phyloP scores from a whole-genome alignment of 2,797 vertebrate genomes.

The Yasuhikotakia modesta region DNA sequence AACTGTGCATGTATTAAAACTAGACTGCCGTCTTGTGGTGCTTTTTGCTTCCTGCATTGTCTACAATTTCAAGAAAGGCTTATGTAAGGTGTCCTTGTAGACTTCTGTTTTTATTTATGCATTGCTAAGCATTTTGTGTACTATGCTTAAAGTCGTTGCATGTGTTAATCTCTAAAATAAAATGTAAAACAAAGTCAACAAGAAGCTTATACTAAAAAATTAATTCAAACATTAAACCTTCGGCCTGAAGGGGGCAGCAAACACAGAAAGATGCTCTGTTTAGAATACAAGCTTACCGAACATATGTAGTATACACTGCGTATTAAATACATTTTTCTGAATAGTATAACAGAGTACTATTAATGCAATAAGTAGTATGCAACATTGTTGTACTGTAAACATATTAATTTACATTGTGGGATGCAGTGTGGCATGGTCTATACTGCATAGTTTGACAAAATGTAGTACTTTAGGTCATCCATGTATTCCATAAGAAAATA shows the following conservation, averaged over 20 bases:
- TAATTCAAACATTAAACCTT: not conserved
- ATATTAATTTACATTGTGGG: not conserved
- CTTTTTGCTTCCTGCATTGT: slow-evolving; percentile 8
- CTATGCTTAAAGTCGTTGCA: not conserved
- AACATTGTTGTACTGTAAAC: not conserved
- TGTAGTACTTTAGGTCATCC: no score
- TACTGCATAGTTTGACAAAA: not conserved
- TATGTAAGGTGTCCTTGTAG: no score
- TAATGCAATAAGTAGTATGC: not conserved
- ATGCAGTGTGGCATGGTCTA: not conserved
- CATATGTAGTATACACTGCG: not conserved
- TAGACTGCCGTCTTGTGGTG: slow-evolving; percentile 24
- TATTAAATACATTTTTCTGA: not conserved
- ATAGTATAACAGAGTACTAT: not conserved
- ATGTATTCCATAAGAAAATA: no score
- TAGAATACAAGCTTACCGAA: not conserved
- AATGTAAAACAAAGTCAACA: not conserved
- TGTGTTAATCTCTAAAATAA: not conserved
- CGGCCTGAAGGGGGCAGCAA: not conserved
- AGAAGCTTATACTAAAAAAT: not conserved
- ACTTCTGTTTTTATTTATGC: no score
- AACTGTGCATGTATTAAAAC: not conserved
- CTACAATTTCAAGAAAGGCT: not conserved
- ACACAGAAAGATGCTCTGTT: not conserved
- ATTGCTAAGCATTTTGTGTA: not conserved